Percentiles rank a stretch among this genome's conserved stretches.
Conservation (phyloP, 2,797 vertebrate species). For the Macropus fuliginosus region DNA sequence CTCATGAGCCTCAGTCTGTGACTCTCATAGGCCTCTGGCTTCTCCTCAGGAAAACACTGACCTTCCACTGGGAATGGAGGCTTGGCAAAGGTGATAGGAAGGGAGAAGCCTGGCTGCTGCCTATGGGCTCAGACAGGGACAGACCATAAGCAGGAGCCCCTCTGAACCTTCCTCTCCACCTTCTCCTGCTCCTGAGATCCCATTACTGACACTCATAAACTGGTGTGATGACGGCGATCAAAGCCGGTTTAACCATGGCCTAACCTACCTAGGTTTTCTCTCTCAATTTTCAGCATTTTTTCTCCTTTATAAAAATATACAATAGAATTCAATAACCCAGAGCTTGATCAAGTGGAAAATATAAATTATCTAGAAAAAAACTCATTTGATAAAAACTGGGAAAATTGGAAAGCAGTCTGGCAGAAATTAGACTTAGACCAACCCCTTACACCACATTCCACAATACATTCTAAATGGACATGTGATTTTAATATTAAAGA, state of each 20-base stretch:
- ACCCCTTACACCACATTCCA: neutral
- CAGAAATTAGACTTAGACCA: neutral
- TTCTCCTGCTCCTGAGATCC: neutral
- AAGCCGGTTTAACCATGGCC: neutral
- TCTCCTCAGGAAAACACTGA: conserved; percentile 1
- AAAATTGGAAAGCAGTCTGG: neutral
- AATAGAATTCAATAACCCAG: neutral
- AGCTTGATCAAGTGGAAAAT: neutral
- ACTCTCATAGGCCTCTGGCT: neutral
- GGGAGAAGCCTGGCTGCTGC: neutral
- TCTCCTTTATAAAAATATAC: neutral
- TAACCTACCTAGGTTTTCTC: neutral
- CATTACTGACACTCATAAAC: neutral
- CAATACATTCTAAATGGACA: neutral
- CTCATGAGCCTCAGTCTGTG: neutral
- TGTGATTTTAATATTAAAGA: neutral
- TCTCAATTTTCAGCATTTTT: neutral
- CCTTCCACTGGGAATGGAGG: neutral
- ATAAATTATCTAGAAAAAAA: neutral
- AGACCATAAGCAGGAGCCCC: neutral
- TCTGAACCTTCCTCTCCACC: neutral
- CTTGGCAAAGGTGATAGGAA: neutral
- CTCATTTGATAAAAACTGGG: neutral
- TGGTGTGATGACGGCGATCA: neutral
- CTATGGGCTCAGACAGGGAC: neutral